These are phyloP conservation scores for Eira barbara DNA, from an alignment of 2,113 vertebrate genomes.

Conservation along the genomic window DNA sequence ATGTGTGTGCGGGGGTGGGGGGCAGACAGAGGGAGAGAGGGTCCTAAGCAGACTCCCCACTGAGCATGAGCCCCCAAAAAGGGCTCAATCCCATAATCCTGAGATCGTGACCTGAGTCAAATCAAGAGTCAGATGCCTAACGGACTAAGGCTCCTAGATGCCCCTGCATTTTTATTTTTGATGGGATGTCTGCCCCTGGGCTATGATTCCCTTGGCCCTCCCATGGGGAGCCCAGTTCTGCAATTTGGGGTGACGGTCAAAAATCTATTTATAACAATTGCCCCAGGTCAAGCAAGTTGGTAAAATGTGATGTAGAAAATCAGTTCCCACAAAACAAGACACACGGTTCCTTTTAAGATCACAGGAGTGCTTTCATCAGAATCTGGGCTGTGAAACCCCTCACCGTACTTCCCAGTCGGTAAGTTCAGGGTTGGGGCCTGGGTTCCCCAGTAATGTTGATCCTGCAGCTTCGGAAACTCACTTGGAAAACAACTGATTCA, in stretches of 20 bases:
- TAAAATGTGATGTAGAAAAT: no score
- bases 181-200: neutral
- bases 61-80: rapidly evolving
- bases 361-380: no score
- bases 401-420: rapidly evolving
- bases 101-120: neutral
- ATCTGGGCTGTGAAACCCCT: neutral
- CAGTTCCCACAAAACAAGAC: neutral
- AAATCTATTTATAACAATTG: neutral
- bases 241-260: no score
- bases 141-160: neutral
- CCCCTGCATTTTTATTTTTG: neutral
- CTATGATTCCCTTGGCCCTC: neutral
- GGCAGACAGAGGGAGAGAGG: neutral
- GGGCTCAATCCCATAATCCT: neutral
- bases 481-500: neutral
- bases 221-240: no score
- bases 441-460: neutral
- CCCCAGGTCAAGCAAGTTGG: no score
- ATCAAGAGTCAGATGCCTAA: neutral
- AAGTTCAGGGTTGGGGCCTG: neutral
- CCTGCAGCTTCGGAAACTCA: neutral
- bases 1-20: neutral
- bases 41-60: neutral
- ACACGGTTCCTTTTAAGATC: neutral